phyloP scores from a whole-genome alignment of 2,888 invertebrate genomes.

The Serripes groenlandicus region DNA sequence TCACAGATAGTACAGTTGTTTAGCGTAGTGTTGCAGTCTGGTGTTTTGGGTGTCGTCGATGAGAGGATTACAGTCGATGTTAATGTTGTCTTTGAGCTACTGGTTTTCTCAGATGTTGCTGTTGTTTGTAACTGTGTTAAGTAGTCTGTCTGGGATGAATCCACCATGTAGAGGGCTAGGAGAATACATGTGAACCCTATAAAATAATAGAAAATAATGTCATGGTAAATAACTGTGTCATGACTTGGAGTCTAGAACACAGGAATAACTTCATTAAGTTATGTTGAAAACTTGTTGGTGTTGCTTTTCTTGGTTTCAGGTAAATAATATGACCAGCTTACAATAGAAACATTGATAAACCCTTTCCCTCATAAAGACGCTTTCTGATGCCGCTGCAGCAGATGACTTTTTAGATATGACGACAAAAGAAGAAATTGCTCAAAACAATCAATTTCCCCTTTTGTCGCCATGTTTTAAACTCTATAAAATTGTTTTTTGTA shows the following conservation, averaged over 20 bases:
- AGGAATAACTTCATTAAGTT: background rate
- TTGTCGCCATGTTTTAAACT: too few relatives aligned
- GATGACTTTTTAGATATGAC: too few relatives aligned
- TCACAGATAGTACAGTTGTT: slow-evolving; percentile 37
- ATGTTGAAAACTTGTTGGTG: background rate
- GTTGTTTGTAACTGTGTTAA: too few relatives aligned
- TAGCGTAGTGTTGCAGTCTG: slow-evolving; percentile 15
- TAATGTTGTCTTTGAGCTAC: too few relatives aligned
- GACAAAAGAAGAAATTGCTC: too few relatives aligned
- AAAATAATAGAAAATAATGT: background rate
- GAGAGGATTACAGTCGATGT: too few relatives aligned
- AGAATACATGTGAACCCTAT: slow-evolving; percentile 14
- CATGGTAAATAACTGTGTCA: background rate
- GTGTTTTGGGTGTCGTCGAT: background rate
- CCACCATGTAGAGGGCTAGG: slow-evolving; percentile 11
- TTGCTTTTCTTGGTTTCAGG: too few relatives aligned
- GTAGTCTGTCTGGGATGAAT: slow-evolving; percentile 2
- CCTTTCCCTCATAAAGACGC: background rate
- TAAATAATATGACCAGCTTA: too few relatives aligned
- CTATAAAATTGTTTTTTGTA: too few relatives aligned
- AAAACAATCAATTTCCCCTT: too few relatives aligned
- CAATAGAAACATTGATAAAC: background rate
- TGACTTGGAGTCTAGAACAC: background rate
- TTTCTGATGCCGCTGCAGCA: background rate
- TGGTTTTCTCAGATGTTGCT: too few relatives aligned